phyloP scores from a whole-genome alignment of 2,888 invertebrate genomes.

The Antheraea assamensis region DNA sequence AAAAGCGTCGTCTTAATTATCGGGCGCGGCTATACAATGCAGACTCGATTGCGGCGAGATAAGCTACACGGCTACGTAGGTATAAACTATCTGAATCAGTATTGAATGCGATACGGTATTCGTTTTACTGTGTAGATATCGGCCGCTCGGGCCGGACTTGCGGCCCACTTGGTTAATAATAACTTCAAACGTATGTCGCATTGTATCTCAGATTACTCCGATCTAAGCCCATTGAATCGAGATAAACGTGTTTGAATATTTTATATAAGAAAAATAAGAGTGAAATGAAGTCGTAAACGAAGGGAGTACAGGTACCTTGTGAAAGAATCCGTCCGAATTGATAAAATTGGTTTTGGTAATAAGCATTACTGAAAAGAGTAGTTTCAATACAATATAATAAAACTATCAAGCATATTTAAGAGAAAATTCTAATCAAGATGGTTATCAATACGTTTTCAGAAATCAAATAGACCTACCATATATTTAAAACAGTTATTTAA shows the following conservation, averaged over 20 bases:
- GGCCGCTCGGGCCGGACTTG: constrained; percentile 38
- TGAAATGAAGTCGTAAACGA: background rate
- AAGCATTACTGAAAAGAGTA: background rate
- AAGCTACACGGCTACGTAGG: constrained; percentile 58
- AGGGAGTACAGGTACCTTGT: background rate
- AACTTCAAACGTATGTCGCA: constrained; percentile 77
- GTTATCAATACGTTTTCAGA: background rate
- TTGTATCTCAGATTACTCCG: constrained; percentile 77
- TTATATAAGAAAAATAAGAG: constrained; percentile 11
- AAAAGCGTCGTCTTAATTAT: constrained; percentile 83
- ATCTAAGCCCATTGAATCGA: constrained; percentile 73
- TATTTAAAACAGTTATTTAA: background rate
- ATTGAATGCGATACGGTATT: constrained; percentile 65
- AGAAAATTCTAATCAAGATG: background rate
- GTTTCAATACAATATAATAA: background rate
- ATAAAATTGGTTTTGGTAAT: background rate
- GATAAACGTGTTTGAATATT: constrained; percentile 66
- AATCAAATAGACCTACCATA: background rate
- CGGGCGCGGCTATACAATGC: constrained; percentile 79
- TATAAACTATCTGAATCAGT: constrained; percentile 60
- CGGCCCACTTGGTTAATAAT: constrained; percentile 73
- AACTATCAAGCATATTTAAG: background rate
- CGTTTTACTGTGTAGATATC: constrained; percentile 20
- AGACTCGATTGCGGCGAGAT: constrained; percentile 79
- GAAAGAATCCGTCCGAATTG: background rate